Base-by-base conservation (phyloP, 2,797 vertebrate genomes). In the Bovichtus diacanthus region DNA sequence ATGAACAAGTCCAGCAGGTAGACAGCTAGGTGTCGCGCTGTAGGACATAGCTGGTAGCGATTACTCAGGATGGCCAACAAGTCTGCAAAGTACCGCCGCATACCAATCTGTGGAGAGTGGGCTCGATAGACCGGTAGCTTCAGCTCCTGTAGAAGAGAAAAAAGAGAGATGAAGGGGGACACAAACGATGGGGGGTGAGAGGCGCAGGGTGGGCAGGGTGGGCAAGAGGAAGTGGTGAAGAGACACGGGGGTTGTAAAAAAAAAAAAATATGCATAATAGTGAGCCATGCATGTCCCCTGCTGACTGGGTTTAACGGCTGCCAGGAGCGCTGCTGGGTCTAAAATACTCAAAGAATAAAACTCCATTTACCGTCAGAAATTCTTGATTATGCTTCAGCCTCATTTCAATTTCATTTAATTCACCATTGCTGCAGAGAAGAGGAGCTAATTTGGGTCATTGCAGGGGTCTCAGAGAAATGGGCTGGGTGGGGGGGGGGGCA, bases 1-100 rank as follows among this genome's bases (percentile, higher is more conserved):
- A 96, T 96, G 88, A 96, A 97, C 88, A 97, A 92, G 91, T 98
- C 97, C 83, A 98, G 92, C 88, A 98, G 91, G 92, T 97, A 98
- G 89, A 97, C 80, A 0, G 96, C 96, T 23, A 98, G 95, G 86
- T 98, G 97, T 15, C 96, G 95, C 0, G 97, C 95, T 0, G 95
- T 93, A 0, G 96, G 96, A 79, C 97, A 98, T 21, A 97, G 95
- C 87, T 95, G 93, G 90, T 95, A 97, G 39, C 87, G 95, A 79
- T 94, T 96, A 87, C 97, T 97, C 87, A 98, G 92, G 84, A 96
- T 92, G 76, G 94, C 95, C 89, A 99, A 72, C 81, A 97, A 80
- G 90, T 97, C 96, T 0, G 96, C 95, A 66, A 98, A 96, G 93
- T 97, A 97, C 19, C 95, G 93, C 1, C 96, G 95, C 95, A 96